Conservation (phyloP, 2,113 vertebrate species). For the Andinoacara biseriatus region DNA sequence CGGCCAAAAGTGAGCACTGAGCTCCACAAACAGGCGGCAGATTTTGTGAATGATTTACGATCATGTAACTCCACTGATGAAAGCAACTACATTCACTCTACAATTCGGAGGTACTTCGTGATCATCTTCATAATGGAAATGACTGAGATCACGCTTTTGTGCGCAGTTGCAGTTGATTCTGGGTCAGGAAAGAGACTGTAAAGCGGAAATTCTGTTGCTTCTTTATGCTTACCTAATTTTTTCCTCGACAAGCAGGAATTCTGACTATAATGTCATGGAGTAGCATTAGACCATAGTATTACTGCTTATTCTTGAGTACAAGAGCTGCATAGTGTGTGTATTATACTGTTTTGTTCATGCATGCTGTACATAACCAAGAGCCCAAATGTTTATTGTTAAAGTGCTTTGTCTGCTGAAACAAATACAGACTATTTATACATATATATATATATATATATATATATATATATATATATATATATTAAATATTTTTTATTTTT, state of each 20-base stretch:
- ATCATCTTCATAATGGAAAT: not conserved
- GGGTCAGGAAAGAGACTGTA: not conserved
- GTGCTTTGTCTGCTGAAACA: not conserved
- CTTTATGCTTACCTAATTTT: not conserved
- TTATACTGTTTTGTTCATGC: not conserved
- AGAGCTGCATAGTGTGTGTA: not conserved
- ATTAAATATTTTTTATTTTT: no score
- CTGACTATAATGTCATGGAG: not conserved
- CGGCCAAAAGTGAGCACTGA: not conserved
- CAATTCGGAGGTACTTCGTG: not conserved
- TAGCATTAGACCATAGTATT: not conserved
- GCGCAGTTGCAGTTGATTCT: not conserved
- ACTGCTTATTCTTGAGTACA: not conserved
- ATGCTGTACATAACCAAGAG: not conserved
- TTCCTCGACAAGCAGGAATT: not conserved
- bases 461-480: no score
- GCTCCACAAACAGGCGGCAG: not conserved
- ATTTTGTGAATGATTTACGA: not conserved
- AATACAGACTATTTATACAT: not conserved
- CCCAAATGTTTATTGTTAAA: not conserved
- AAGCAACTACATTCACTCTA: not conserved
- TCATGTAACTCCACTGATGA: not conserved
- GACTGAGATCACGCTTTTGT: not conserved
- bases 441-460: no score
- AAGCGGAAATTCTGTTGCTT: no score